These are phyloP conservation scores for Hipparchia semele DNA, from an alignment of 2,888 invertebrate genomes.

Conservation along the genomic window DNA sequence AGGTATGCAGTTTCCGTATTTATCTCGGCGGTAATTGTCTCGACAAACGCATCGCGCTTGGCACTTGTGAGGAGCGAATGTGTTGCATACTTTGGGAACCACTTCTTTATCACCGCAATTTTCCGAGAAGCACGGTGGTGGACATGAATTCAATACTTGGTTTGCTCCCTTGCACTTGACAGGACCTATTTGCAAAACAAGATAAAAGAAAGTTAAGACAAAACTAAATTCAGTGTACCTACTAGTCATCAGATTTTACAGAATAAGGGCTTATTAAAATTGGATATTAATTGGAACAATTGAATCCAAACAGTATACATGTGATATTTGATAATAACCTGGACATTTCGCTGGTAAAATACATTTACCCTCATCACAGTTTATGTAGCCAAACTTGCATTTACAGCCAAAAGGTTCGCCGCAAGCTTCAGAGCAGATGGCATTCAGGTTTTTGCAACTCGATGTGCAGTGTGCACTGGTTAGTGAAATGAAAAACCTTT, in stretches of 20 bases:
- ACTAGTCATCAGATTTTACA: too few species aligned
- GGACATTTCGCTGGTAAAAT: not conserved
- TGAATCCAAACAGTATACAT: too few species aligned
- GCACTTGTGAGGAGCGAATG: not conserved
- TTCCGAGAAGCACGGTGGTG: not conserved
- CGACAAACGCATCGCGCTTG: constrained; percentile 3
- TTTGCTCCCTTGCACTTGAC: not conserved
- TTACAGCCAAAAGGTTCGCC: not conserved
- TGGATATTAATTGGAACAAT: too few species aligned
- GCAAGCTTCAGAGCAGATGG: not conserved
- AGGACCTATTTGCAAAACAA: not conserved
- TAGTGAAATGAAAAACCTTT: too few species aligned
- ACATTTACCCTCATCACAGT: not conserved
- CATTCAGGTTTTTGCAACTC: not conserved
- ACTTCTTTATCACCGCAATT: not conserved
- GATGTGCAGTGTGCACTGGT: not conserved
- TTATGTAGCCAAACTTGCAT: not conserved
- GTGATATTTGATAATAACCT: not conserved
- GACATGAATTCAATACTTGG: not conserved
- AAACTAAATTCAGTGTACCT: too few species aligned
- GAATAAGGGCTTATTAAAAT: too few species aligned
- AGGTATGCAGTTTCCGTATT: not conserved
- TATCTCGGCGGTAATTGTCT: not conserved
- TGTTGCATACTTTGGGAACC: not conserved
- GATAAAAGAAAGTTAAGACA: too few species aligned